These are phyloP conservation scores for Epistrophella euchroma DNA, from an alignment of 2,888 invertebrate species.

Conservation along the genomic window DNA sequence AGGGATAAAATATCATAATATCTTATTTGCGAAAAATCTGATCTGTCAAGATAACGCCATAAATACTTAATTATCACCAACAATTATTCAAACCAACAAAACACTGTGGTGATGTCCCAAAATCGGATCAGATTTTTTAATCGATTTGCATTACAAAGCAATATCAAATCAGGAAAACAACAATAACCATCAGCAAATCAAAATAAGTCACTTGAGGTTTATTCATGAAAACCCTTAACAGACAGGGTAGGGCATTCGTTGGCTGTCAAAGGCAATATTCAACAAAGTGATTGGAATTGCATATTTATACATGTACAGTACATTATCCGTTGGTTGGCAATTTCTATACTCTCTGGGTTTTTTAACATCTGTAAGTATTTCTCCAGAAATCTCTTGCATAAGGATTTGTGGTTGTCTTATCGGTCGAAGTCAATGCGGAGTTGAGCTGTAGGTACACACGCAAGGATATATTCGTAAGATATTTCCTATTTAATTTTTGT, in stretches of 20 bases:
- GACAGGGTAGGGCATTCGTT: neutral
- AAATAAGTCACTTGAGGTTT: constrained; percentile 24
- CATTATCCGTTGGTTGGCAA: neutral
- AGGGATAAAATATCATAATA: no score
- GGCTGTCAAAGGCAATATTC: neutral
- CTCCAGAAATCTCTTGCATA: constrained; percentile 2
- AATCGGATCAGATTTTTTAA: neutral
- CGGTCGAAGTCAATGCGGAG: neutral
- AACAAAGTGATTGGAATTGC: constrained; percentile 21
- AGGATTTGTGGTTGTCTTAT: neutral
- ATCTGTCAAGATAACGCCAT: neutral
- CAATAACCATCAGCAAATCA: constrained; percentile 4
- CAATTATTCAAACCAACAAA: neutral
- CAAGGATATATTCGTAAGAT: neutral
- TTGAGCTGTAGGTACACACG: neutral
- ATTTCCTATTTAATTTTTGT: constrained; percentile 3
- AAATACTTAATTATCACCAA: neutral
- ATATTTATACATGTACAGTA: neutral
- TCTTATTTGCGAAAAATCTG: no score
- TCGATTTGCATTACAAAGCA: constrained; percentile 2
- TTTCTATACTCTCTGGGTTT: neutral
- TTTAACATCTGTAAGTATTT: constrained; percentile 31
- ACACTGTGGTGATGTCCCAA: no score
- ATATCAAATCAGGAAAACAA: neutral
- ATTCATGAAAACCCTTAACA: neutral